A percentile compares a stretch with the other conserved stretches of the same genome.
phyloP scores from a whole-genome alignment of 2,888 invertebrate genomes.

The Drosophila helvetica region DNA sequence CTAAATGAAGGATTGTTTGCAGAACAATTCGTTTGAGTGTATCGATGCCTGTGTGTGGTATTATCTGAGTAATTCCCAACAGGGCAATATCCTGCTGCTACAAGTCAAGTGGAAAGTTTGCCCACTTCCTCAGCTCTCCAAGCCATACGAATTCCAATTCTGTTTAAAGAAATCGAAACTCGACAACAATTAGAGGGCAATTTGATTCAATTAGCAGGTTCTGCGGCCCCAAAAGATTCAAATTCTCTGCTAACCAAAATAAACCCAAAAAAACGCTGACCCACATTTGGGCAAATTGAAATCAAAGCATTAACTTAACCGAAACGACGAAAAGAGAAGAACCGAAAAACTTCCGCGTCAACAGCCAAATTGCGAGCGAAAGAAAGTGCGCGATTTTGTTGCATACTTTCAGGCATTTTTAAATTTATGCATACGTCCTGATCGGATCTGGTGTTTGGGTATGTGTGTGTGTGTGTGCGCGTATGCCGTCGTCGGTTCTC shows the following conservation, averaged over 20 bases:
- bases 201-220: constrained; percentile 63
- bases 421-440: constrained; percentile 60
- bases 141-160: neutral
- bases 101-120: constrained; percentile 18
- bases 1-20: constrained; percentile 47
- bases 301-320: constrained; percentile 70
- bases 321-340: constrained; percentile 8
- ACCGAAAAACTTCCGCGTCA: constrained; percentile 26
- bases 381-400: constrained; percentile 46
- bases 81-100: constrained; percentile 9
- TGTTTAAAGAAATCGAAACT: constrained; percentile 60
- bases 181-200: constrained; percentile 44
- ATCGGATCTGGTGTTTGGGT: constrained; percentile 10
- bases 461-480: constrained; percentile 20
- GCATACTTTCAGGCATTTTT: constrained; percentile 69
- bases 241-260: constrained; percentile 37
- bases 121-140: constrained; percentile 5
- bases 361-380: constrained; percentile 25
- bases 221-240: constrained; percentile 26
- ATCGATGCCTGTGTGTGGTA: constrained; percentile 19
- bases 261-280: constrained; percentile 22
- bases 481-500: neutral
- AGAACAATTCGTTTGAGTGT: constrained; percentile 1
- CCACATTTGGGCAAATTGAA: constrained; percentile 64
- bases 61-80: constrained; percentile 33